Percentiles rank a stretch among this genome's conserved stretches.
phyloP scores from a whole-genome alignment of 2,797 vertebrate species.

The Brotula barbata region DNA sequence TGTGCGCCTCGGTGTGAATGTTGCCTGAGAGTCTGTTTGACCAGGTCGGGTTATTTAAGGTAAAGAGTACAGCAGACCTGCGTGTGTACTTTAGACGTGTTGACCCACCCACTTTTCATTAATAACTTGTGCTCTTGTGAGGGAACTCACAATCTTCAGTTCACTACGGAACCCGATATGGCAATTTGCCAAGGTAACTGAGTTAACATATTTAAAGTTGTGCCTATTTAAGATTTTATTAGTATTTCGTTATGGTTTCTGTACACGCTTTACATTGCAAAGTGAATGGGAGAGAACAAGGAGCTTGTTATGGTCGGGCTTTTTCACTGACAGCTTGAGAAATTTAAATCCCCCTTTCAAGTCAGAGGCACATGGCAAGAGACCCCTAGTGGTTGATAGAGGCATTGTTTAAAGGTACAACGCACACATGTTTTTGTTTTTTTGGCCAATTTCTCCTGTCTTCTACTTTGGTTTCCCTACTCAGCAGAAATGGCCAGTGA shows the following conservation, averaged over 20 bases:
- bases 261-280: not conserved
- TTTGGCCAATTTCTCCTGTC: not conserved
- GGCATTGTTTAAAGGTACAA: conserved; percentile 54
- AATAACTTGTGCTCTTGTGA: conserved; percentile 17
- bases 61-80: conserved; percentile 7
- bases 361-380: conserved; percentile 71
- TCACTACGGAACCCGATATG: not conserved
- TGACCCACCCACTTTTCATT: not conserved
- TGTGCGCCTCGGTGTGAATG: not conserved
- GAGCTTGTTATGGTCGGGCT: conserved; percentile 77
- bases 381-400: conserved; percentile 69
- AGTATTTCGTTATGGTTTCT: not conserved
- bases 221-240: not conserved
- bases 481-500: not conserved
- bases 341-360: conserved; percentile 90
- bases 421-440: not conserved
- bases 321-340: conserved; percentile 90
- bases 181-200: not conserved
- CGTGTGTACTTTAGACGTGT: conserved; percentile 8
- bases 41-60: conserved; percentile 44
- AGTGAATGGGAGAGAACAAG: conserved; percentile 39
- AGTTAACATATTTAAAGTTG: not conserved
- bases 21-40: not conserved
- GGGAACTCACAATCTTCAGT: not conserved
- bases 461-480: not conserved